phyloP scores from a whole-genome alignment of 2,797 vertebrate species.

The Furcifer pardalis region DNA sequence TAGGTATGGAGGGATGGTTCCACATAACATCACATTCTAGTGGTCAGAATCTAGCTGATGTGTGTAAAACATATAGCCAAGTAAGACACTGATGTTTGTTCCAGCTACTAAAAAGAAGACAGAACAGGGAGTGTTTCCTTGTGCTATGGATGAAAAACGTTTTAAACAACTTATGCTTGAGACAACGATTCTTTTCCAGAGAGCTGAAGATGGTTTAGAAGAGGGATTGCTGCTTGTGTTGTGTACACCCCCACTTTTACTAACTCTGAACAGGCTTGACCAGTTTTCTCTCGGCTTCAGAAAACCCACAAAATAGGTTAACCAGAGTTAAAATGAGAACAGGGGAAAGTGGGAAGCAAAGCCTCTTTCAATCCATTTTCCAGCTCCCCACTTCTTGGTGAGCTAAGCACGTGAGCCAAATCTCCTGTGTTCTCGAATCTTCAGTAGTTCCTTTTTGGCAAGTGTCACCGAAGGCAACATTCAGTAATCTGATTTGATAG shows the following conservation, averaged over 20 bases:
- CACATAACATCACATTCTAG: too few species aligned
- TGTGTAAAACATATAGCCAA: background rate
- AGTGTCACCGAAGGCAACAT: constrained; percentile 56
- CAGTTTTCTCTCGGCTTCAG: background rate
- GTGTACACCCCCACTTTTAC: background rate
- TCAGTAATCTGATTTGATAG: constrained; percentile 69
- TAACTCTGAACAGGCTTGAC: background rate
- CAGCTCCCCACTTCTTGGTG: constrained; percentile 5
- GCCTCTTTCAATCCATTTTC: background rate
- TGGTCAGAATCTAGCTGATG: background rate
- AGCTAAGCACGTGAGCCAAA: constrained; percentile 19
- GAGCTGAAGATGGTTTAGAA: background rate
- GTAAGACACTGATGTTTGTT: background rate
- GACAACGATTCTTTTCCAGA: background rate
- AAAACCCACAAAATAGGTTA: background rate
- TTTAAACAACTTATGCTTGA: background rate
- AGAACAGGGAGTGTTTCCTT: background rate
- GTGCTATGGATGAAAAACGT: background rate
- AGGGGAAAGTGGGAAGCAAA: background rate
- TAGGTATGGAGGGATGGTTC: too few species aligned
- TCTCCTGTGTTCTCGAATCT: constrained; percentile 11
- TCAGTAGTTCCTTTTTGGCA: constrained; percentile 61
- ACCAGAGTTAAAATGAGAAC: background rate
- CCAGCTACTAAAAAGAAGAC: background rate
- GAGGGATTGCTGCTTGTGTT: background rate